Percentiles rank a stretch among this genome's conserved stretches.
Conservation (phyloP, 2,888 invertebrate genomes). For the Drosophila dives region DNA sequence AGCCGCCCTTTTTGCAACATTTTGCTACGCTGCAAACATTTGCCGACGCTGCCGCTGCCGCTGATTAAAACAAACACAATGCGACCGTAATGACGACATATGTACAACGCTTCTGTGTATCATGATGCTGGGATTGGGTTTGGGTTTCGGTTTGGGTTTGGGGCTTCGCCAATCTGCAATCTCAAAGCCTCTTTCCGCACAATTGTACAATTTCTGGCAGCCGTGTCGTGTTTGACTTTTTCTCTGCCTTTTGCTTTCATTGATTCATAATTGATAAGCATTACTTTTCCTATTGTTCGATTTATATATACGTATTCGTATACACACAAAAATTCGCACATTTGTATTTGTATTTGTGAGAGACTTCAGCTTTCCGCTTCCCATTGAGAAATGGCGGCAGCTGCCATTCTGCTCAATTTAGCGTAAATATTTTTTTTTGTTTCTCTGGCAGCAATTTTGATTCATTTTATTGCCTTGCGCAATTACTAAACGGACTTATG, state of each 20-base stretch:
- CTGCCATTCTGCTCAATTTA: slow-evolving; percentile 67
- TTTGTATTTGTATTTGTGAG: not conserved
- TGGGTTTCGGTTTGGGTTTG: too few relatives aligned
- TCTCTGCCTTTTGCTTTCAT: slow-evolving; percentile 49
- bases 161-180: slow-evolving; percentile 34
- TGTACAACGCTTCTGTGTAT: slow-evolving; percentile 54
- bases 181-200: slow-evolving; percentile 73
- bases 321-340: not conserved
- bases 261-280: slow-evolving; percentile 81
- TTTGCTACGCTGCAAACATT: slow-evolving; percentile 65
- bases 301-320: slow-evolving; percentile 29
- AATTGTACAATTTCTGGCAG: slow-evolving; percentile 75
- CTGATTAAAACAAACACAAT: slow-evolving; percentile 81
- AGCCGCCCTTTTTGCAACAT: slow-evolving; percentile 17
- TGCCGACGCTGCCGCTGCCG: slow-evolving; percentile 58
- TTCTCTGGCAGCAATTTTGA: slow-evolving; percentile 58
- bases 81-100: slow-evolving; percentile 79
- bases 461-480: slow-evolving; percentile 65
- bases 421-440: slow-evolving; percentile 60
- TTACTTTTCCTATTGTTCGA: slow-evolving; percentile 76
- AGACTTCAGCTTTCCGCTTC: slow-evolving; percentile 9
- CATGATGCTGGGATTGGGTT: not conserved
- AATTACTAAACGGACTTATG: slow-evolving; percentile 52
- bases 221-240: slow-evolving; percentile 36
- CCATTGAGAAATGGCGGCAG: slow-evolving; percentile 44